phyloP scores from a whole-genome alignment of 2,797 vertebrate genomes.

The Gymnodraco acuticeps region DNA sequence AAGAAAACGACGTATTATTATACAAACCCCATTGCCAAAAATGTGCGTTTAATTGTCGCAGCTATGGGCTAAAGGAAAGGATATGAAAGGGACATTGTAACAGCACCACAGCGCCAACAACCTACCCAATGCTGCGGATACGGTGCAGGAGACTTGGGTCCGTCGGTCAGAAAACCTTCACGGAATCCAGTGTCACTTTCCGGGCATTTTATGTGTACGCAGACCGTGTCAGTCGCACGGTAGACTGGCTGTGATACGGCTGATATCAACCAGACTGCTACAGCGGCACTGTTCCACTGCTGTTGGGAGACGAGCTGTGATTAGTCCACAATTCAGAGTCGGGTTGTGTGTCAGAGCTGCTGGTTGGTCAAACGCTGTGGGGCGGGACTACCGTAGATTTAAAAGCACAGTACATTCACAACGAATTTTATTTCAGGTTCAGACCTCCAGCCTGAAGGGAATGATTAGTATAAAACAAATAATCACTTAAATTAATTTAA shows the following conservation, averaged over 20 bases:
- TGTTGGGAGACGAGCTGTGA: slow-evolving; percentile 52
- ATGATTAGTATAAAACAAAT: not conserved
- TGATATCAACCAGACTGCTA: slow-evolving; percentile 21
- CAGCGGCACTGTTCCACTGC: slow-evolving; percentile 29
- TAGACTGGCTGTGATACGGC: slow-evolving; percentile 5
- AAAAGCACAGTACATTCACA: slow-evolving; percentile 67
- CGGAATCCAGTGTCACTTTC: slow-evolving; percentile 53
- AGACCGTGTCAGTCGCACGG: not conserved
- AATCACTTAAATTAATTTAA: not conserved
- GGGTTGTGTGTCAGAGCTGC: slow-evolving; percentile 35
- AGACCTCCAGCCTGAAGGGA: not conserved
- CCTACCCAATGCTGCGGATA: slow-evolving; percentile 75
- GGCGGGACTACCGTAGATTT: slow-evolving; percentile 62
- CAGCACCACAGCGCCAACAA: slow-evolving; percentile 41
- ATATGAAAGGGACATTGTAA: slow-evolving; percentile 37
- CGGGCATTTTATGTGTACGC: slow-evolving; percentile 52
- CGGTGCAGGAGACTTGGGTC: slow-evolving; percentile 48
- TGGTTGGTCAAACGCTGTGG: slow-evolving; percentile 67
- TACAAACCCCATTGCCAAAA: not conserved
- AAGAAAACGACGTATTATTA: not conserved
- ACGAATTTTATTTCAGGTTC: not conserved
- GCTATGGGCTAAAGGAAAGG: slow-evolving; percentile 27
- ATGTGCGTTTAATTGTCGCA: slow-evolving; percentile 47
- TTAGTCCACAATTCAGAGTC: slow-evolving; percentile 56
- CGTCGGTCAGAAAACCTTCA: slow-evolving; percentile 39